These are phyloP conservation scores for Dinoponera quadriceps DNA, from an alignment of 1,140 invertebrate genomes.

Conservation along the genomic window DNA sequence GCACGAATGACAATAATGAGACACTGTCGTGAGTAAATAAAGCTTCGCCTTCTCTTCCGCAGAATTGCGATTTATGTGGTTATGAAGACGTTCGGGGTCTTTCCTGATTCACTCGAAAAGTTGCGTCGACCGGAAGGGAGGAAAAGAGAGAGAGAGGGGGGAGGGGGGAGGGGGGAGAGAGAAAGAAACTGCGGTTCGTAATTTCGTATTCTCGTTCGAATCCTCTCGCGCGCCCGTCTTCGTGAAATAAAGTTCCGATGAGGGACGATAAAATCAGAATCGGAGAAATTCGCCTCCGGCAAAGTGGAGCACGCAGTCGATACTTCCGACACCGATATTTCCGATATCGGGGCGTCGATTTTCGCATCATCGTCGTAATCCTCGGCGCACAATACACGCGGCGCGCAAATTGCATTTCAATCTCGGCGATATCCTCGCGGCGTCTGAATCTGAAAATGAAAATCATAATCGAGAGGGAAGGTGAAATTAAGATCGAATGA, in stretches of 20 bases:
- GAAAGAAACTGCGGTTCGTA: constrained; percentile 64
- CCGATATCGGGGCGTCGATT: not conserved
- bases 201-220: constrained; percentile 67
- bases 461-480: constrained; percentile 7
- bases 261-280: constrained; percentile 68
- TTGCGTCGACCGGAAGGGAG: constrained; percentile 45
- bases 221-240: constrained; percentile 1
- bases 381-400: not conserved
- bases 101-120: constrained; percentile 45
- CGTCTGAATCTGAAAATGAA: not conserved
- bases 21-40: constrained; percentile 16
- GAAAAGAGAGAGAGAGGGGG: too few species aligned
- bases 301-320: constrained; percentile 3
- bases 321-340: constrained; percentile 25
- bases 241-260: constrained; percentile 65
- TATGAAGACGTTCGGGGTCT: constrained; percentile 22
- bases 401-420: constrained; percentile 32
- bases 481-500: constrained; percentile 8
- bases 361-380: constrained; percentile 2
- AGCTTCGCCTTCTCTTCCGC: not conserved
- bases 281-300: constrained; percentile 46
- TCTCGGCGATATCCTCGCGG: not conserved
- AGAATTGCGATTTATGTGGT: not conserved
- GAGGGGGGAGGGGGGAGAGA: not conserved
- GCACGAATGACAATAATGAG: not conserved